Percentiles rank a stretch among this genome's conserved stretches.
phyloP scores from a whole-genome alignment of 2,113 vertebrate genomes.

The Centropus unirufus region DNA sequence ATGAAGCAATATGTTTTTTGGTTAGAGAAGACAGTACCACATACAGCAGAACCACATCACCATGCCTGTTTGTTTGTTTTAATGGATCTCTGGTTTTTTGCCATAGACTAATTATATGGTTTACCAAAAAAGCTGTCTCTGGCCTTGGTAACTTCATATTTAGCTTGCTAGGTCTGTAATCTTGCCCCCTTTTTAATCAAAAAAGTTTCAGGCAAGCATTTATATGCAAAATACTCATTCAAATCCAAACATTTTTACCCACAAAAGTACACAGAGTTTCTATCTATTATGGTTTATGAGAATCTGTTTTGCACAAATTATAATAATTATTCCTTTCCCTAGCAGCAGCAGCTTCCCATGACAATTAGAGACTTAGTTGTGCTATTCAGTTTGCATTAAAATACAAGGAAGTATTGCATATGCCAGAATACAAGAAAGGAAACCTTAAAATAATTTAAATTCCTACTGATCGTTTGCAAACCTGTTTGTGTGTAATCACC shows the following conservation, averaged over 20 bases:
- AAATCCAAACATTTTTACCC: not conserved
- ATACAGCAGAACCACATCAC: conserved; percentile 75
- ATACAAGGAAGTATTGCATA: not conserved
- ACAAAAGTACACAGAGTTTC: not conserved
- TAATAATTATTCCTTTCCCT: conserved; percentile 31
- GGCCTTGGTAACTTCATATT: conserved; percentile 67
- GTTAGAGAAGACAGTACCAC: conserved; percentile 60
- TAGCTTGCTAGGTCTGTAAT: conserved; percentile 45
- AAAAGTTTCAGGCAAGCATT: conserved; percentile 20
- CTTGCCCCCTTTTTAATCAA: conserved; percentile 19
- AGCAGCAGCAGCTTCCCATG: conserved; percentile 15
- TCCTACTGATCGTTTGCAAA: conserved; percentile 6
- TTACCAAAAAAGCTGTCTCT: conserved; percentile 73
- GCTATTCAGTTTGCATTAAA: conserved; percentile 38
- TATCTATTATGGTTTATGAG: not conserved
- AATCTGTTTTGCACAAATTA: not conserved
- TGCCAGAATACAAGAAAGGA: conserved; percentile 34
- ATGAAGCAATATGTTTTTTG: conserved; percentile 52
- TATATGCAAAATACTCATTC: conserved; percentile 19
- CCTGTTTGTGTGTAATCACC: conserved; percentile 15
- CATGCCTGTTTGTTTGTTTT: not conserved
- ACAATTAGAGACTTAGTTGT: conserved; percentile 43
- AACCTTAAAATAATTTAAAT: conserved; percentile 35
- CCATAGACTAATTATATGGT: conserved; percentile 67
- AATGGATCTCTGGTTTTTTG: conserved; percentile 70